Percentiles rank a stretch among this genome's conserved stretches.
Conservation (phyloP, 2,797 vertebrate species). For the Thripadectes ignobilis region DNA sequence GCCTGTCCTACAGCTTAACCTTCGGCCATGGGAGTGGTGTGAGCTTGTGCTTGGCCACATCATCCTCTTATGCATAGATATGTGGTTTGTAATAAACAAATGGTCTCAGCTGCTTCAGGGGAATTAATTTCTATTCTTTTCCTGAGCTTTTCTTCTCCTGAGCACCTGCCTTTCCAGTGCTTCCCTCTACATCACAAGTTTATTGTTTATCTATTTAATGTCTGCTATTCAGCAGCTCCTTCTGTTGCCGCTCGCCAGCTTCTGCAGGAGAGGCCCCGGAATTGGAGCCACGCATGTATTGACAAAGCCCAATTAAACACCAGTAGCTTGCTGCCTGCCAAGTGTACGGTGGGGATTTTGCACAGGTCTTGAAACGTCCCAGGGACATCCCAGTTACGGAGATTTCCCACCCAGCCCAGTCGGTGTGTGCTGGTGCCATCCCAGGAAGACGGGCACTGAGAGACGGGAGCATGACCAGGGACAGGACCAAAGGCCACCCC, state of each 20-base stretch:
- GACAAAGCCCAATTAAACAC: background rate
- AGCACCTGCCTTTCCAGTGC: background rate
- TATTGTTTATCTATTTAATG: background rate
- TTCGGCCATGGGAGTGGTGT: background rate
- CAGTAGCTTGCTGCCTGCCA: background rate
- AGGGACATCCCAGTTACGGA: background rate
- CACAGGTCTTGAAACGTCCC: accelerated
- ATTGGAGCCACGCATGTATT: background rate
- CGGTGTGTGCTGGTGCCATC: accelerated
- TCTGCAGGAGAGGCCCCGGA: background rate
- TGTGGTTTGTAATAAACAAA: background rate
- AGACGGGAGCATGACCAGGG: accelerated
- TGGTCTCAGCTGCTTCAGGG: background rate
- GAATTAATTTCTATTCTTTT: background rate
- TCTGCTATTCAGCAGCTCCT: background rate
- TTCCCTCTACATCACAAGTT: background rate
- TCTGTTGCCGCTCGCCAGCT: background rate
- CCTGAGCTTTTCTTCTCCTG: background rate
- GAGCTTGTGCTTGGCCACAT: background rate
- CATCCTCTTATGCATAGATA: background rate
- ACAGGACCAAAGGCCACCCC: background rate
- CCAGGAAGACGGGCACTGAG: accelerated
- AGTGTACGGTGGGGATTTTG: background rate
- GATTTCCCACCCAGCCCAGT: background rate
- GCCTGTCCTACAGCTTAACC: background rate